Percentiles rank a stretch among this genome's conserved stretches.
phyloP scores from a whole-genome alignment of 2,888 invertebrate species.

The Pristionchus japonicus region DNA sequence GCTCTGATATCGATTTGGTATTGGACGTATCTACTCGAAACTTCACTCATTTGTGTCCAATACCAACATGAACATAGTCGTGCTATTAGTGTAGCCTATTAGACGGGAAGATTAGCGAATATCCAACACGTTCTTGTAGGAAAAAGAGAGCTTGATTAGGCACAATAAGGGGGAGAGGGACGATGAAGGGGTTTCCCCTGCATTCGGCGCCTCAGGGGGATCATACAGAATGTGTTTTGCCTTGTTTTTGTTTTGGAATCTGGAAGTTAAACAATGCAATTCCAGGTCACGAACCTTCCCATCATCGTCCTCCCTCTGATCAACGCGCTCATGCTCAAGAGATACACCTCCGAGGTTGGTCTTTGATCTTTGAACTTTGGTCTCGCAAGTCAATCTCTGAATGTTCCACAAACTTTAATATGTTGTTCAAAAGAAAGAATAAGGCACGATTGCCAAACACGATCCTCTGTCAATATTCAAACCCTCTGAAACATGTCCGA shows the following conservation, averaged over 20 bases:
- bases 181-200: background rate
- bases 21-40: too few species aligned
- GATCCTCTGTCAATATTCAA: background rate
- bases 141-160: background rate
- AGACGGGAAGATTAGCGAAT: background rate
- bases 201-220: too few species aligned
- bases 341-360: constrained; percentile 57
- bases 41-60: background rate
- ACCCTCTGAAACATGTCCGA: background rate
- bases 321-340: constrained; percentile 66
- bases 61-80: background rate
- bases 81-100: background rate
- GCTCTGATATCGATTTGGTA: too few species aligned
- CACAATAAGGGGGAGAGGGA: background rate
- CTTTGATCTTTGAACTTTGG: background rate
- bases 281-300: constrained; percentile 71
- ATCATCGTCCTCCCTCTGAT: constrained; percentile 71
- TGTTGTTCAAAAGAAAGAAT: background rate
- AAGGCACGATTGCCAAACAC: background rate
- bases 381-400: background rate
- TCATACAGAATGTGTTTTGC: too few species aligned
- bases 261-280: background rate
- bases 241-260: background rate
- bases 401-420: background rate
- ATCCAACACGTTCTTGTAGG: background rate